These are phyloP conservation scores for Cactoblastis cactorum DNA, from an alignment of 2,888 invertebrate species.

Conservation along the genomic window DNA sequence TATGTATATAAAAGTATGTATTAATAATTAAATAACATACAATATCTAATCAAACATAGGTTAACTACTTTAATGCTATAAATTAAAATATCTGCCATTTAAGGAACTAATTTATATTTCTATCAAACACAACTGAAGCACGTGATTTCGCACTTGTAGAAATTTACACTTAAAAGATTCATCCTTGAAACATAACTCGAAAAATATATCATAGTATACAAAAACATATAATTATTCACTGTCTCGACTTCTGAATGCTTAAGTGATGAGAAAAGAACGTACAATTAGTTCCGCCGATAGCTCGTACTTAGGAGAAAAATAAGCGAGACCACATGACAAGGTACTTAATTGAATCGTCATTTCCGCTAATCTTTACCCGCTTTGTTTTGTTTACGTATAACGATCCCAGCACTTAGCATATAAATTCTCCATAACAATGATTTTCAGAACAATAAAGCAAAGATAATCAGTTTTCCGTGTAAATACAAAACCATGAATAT, in stretches of 20 bases:
- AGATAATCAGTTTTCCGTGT: constrained; percentile 59
- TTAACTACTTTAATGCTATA: no score
- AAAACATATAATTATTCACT: constrained; percentile 4
- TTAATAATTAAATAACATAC: no score
- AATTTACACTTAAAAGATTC: constrained; percentile 18
- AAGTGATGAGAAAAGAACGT: constrained; percentile 13
- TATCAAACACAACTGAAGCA: constrained; percentile 10
- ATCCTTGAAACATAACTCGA: constrained; percentile 41
- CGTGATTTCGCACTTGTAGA: constrained; percentile 23
- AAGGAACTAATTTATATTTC: no score
- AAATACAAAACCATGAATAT: constrained; percentile 56
- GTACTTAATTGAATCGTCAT: constrained; percentile 57
- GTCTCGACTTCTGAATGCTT: constrained; percentile 1
- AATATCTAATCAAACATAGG: no score
- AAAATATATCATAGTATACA: constrained; percentile 28
- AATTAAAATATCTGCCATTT: no score
- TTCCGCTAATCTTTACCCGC: constrained; percentile 59
- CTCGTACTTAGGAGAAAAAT: constrained; percentile 33
- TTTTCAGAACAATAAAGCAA: constrained; percentile 58
- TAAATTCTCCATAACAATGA: constrained; percentile 69
- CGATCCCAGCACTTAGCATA: constrained; percentile 42
- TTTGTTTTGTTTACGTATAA: constrained; percentile 47
- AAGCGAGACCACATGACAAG: constrained; percentile 40
- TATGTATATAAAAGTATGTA: no score
- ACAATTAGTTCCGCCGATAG: constrained; percentile 38